Percentiles rank a stretch among this genome's conserved stretches.
Evolutionary conservation across 2,113 vertebrate species (phyloP).

Genomic region (Blennius ocellaris): DNA sequence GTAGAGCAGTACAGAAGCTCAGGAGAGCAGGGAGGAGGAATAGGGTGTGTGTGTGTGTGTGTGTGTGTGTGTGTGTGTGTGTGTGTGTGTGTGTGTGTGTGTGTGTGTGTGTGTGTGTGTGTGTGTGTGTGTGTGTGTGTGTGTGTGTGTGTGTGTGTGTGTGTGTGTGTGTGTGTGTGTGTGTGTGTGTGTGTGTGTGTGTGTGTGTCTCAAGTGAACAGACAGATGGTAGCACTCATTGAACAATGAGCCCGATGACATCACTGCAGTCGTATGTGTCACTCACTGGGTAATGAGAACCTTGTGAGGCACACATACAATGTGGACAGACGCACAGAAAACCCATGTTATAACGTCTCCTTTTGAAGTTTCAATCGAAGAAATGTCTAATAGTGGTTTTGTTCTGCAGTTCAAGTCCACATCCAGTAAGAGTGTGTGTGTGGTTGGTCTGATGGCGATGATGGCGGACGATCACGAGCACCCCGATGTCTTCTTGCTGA

Average conservation of each 20-base stretch:
- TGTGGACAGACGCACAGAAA: not conserved
- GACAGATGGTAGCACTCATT: constrained; percentile 79
- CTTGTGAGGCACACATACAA: constrained; percentile 53
- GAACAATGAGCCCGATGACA: constrained; percentile 74
- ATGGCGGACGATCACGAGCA: constrained; percentile 98
- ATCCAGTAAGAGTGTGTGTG: constrained; percentile 91
- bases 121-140: not conserved
- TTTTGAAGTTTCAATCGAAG: constrained; percentile 2
- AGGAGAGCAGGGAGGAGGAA: constrained; percentile 1
- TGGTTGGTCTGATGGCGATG: constrained; percentile 97
- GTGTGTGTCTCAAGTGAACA: not conserved
- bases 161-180: not conserved
- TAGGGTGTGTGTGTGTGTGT: too few relatives aligned
- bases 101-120: not conserved
- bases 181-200: too few relatives aligned
- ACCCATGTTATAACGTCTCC: constrained; percentile 10
- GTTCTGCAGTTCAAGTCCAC: constrained; percentile 93
- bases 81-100: too few relatives aligned
- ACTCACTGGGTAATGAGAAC: constrained; percentile 72
- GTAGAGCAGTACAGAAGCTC: constrained; percentile 45
- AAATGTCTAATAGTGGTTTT: constrained; percentile 4
- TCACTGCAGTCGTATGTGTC: constrained; percentile 69
- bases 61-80: too few relatives aligned
- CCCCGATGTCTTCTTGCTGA: constrained; percentile 94
- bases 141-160: not conserved